Conservation (phyloP, 2,113 vertebrate species). For the Pomatorhinus ruficollis region DNA sequence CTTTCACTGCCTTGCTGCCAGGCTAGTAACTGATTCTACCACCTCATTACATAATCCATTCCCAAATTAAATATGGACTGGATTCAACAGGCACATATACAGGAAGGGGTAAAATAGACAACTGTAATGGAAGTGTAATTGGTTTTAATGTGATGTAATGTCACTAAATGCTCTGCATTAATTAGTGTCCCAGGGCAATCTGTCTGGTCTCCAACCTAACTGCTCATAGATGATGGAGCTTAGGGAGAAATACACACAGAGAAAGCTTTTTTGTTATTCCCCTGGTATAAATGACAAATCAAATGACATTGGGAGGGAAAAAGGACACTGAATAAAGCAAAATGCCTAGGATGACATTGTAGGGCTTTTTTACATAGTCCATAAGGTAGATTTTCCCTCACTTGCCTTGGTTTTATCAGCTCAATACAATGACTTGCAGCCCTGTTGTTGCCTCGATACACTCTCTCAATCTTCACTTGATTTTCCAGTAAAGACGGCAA, state of each 20-base stretch:
- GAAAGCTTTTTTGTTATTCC: neutral
- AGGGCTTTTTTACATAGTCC: neutral
- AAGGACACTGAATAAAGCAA: neutral
- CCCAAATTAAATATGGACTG: conserved; percentile 20
- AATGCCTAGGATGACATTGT: neutral
- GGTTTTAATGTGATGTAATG: neutral
- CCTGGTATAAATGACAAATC: neutral
- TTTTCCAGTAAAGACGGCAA: neutral
- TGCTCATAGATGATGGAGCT: neutral
- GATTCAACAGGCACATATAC: neutral
- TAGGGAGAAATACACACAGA: neutral
- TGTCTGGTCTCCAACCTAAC: neutral
- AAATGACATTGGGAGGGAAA: neutral
- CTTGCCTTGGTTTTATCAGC: neutral
- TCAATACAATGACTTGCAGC: neutral
- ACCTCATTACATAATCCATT: conserved; percentile 39
- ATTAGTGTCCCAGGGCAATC: neutral
- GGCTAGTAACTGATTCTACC: conserved; percentile 10
- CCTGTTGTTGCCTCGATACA: neutral
- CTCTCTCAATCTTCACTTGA: neutral
- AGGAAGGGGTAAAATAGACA: neutral
- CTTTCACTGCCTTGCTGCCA: neutral
- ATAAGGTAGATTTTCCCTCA: neutral
- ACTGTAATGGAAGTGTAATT: conserved; percentile 10
- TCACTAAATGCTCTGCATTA: neutral